phyloP scores from a whole-genome alignment of 2,888 invertebrate genomes.

The Pycnomerus fuliginosus region DNA sequence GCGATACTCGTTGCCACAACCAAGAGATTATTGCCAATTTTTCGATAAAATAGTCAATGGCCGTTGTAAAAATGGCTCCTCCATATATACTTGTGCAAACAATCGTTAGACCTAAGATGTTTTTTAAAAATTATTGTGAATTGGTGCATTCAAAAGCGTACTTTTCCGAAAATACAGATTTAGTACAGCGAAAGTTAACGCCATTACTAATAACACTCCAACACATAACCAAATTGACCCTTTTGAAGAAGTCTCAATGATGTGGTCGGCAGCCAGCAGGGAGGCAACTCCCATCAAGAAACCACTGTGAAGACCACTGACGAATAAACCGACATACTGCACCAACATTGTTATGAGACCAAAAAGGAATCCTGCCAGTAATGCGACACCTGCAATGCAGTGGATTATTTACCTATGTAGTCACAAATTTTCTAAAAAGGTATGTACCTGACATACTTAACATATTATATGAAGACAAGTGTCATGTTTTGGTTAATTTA shows the following conservation, averaged over 20 bases:
- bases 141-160: slow-evolving; percentile 38
- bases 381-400: slow-evolving; percentile 67
- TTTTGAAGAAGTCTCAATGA: slow-evolving; percentile 54
- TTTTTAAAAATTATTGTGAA: slow-evolving; percentile 1
- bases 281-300: slow-evolving; percentile 62
- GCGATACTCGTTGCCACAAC: slow-evolving; percentile 68
- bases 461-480: too few species aligned
- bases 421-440: too few species aligned
- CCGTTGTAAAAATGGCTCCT: slow-evolving; percentile 68
- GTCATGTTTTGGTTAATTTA: too few species aligned
- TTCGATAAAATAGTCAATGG: slow-evolving; percentile 76
- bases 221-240: slow-evolving; percentile 68
- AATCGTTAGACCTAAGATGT: slow-evolving; percentile 65
- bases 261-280: slow-evolving; percentile 61
- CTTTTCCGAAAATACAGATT: slow-evolving; percentile 76
- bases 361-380: slow-evolving; percentile 73
- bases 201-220: slow-evolving; percentile 65
- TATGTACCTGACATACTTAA: too few species aligned
- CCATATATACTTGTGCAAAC: slow-evolving; percentile 76
- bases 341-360: slow-evolving; percentile 81
- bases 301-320: slow-evolving; percentile 78
- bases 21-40: slow-evolving; percentile 68
- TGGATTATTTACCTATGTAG: too few species aligned
- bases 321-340: slow-evolving; percentile 78
- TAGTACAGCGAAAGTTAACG: slow-evolving; percentile 68